These are phyloP conservation scores for Phytoseiulus persimilis DNA, from an alignment of 2,888 invertebrate genomes.

Conservation along the genomic window DNA sequence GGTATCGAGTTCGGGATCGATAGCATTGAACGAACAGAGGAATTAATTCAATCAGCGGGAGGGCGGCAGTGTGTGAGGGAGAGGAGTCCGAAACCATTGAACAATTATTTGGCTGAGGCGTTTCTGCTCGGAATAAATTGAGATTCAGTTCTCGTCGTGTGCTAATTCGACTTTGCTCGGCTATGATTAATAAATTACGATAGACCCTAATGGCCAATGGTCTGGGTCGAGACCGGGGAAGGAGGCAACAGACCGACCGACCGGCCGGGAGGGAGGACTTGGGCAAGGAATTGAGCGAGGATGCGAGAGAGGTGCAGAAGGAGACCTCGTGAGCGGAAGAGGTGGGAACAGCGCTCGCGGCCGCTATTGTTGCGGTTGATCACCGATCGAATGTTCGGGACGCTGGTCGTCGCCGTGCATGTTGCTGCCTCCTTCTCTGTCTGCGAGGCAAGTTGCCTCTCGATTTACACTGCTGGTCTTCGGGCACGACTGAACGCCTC, in stretches of 20 bases:
- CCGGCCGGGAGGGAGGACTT: too few relatives aligned
- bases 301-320: not conserved
- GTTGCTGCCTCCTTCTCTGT: not conserved
- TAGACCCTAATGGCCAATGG: not conserved
- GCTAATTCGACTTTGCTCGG: not conserved
- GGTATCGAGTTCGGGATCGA: too few relatives aligned
- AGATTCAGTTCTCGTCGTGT: not conserved
- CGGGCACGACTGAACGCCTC: not conserved
- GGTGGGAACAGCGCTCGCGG: not conserved
- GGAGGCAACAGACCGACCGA: too few relatives aligned
- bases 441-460: not conserved
- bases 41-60: conserved; percentile 5
- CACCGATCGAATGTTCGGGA: not conserved
- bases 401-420: not conserved
- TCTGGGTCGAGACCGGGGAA: not conserved
- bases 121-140: not conserved
- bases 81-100: not conserved
- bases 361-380: not conserved
- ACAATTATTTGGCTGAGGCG: not conserved
- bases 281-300: not conserved
- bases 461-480: not conserved
- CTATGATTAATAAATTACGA: not conserved
- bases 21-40: not conserved
- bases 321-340: not conserved
- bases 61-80: not conserved